Base-by-base conservation (phyloP, 2,113 vertebrate species). In the Leptosomus discolor region DNA sequence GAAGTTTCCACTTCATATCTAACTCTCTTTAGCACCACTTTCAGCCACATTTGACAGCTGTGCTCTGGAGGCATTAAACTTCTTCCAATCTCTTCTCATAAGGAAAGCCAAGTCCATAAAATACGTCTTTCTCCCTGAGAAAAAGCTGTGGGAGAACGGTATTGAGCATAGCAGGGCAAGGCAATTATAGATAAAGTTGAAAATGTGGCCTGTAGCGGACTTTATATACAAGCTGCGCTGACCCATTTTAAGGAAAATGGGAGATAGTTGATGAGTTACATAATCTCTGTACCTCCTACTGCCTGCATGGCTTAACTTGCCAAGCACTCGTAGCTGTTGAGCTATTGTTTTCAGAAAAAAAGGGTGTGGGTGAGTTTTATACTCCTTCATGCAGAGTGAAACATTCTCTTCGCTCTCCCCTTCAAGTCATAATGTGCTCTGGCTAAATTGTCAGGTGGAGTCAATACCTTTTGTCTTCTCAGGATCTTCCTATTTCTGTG, bases 271-370 rank as follows among this genome's bases (percentile, higher is more conserved):
- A 69, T 64, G 50, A 76, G 43, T 96, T 91, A 61, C 70, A 65
- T 65, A 79, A 94, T 51, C 46, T 79, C 46, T 76, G 30, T 82
- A 67, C 48, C 58, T 96, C 81, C 94, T 81, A 71, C 80, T 51
- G 61, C 70, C 89, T 82, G 67, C 84, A 20, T 61, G 81, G 89
- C 54, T 90, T 88, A 82, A 83, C 63, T 94, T 92, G 91, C 74
- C 80, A 90, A 73, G 82, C 24, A 83, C 50, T 90, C 9, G 1
- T 63, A 92, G 77, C 65, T 69, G 58, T 69, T 82, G 90, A 82
- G 75, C 58, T 93, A 88, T 92, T 94, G 95, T 92, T 96, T 90
- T 46, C 58, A 65, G 88, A 87, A 93, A 61, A n/a, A 91, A 85
- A 39, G 77, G 41, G 54, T 94, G 87, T 76, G 87, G 77, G 7